Evolutionary conservation across 2,888 invertebrate species (phyloP), one percentile per base, ranked within the genome.

Genomic region (Taphrorychus bicolor): DNA sequence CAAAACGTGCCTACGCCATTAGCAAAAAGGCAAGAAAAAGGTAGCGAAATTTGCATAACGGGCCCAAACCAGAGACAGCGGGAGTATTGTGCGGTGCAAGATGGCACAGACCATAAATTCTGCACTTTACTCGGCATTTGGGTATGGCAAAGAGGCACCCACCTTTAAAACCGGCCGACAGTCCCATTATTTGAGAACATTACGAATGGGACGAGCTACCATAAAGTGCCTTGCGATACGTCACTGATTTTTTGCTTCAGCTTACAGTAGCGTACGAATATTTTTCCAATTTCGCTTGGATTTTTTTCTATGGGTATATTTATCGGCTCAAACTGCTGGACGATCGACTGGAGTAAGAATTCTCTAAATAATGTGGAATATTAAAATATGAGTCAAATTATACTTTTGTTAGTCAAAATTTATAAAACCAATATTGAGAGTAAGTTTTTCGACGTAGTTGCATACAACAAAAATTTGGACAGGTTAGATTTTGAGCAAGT

Each of bases 21-120:
- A 61, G 60, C 49, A 45, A 62, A 48, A n/a, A 51, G 53, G 52
- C 17, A 66, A 59, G 53, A 63, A 67, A 62, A 59, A 48, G 5
- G 22, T 24, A 41, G 23, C 40, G 32, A 58, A 59, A 68, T 68
- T 68, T 56, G 59, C 68, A 69, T 69, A 65, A 65, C 23, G 59
- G 59, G 59, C 52, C 17, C 61, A 59, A 66, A 70, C 48, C 70
- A 61, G 61, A 48, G 63, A 52, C 61, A 66, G 56, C 67, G 64
- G 65, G 62, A 66, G 66, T 71, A 68, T 68, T 69, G 70, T 71
- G 73, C 71, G 71, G 74, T 79, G 79, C 56, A 59, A 66, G 61
- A 78, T 79, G 79, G 76, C 78, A 77, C 75, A 75, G 74, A 76
- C 78, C 76, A 81, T 82, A 82, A 82, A 82, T 72, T 78, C 74